phyloP scores from a whole-genome alignment of 1,140 invertebrate genomes.

The Anastatus disparis region DNA sequence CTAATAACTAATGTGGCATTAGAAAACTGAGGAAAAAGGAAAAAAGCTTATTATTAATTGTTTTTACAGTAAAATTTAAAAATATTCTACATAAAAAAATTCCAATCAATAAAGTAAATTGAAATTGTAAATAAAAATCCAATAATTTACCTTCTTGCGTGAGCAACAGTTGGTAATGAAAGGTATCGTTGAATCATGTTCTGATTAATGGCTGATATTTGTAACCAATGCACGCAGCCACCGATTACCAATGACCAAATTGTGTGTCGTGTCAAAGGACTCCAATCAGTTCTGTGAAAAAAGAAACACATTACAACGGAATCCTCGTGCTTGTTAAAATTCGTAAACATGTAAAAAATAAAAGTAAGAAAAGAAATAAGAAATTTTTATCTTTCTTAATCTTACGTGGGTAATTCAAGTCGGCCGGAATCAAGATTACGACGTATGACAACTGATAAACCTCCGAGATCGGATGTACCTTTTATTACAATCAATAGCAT shows the following conservation, averaged over 20 bases:
- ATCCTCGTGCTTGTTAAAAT: not conserved
- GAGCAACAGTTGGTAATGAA: slow-evolving; percentile 74
- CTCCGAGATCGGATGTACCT: slow-evolving; percentile 83
- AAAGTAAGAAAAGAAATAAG: not conserved
- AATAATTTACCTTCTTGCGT: slow-evolving; percentile 73
- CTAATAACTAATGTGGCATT: too few species aligned
- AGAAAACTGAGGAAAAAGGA: too few species aligned
- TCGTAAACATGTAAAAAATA: too few species aligned
- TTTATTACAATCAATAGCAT: slow-evolving; percentile 83
- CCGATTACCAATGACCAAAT: slow-evolving; percentile 81
- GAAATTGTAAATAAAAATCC: too few species aligned
- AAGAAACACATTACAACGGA: slow-evolving; percentile 24
- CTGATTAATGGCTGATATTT: slow-evolving; percentile 85
- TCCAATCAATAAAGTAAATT: too few species aligned
- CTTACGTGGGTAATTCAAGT: slow-evolving; percentile 81
- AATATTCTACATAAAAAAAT: too few species aligned
- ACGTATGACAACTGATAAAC: slow-evolving; percentile 75
- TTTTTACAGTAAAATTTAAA: too few species aligned
- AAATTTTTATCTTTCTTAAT: slow-evolving; percentile 40
- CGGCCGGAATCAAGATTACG: slow-evolving; percentile 77
- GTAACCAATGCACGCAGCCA: slow-evolving; percentile 84
- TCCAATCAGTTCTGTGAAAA: slow-evolving; percentile 71
- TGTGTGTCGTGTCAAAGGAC: slow-evolving; percentile 78
- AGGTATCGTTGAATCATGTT: slow-evolving; percentile 83
- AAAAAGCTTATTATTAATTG: too few species aligned